phyloP scores from a whole-genome alignment of 2,113 vertebrate genomes.

The Vulpes vulpes region DNA sequence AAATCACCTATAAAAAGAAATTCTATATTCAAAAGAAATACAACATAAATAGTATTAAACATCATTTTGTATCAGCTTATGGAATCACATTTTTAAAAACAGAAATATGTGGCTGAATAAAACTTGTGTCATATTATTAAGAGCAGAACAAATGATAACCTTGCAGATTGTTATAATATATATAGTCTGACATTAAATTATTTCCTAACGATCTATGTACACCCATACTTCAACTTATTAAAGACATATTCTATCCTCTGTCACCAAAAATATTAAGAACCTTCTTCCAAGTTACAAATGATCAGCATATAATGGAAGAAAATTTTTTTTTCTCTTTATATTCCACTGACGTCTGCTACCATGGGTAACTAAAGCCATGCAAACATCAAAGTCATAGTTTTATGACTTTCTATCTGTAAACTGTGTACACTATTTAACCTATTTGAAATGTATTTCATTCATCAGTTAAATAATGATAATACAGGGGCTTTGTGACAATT shows the following conservation, averaged over 20 bases:
- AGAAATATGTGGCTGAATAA: conserved; percentile 16
- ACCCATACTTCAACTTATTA: not conserved
- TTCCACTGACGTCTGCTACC: conserved; percentile 4
- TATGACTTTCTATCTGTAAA: not conserved
- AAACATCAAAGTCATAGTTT: not conserved
- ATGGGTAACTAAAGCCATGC: not conserved
- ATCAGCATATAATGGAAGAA: not conserved
- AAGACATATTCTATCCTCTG: not conserved
- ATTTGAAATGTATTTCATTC: not conserved
- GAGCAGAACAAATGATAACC: not conserved
- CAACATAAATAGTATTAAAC: not conserved
- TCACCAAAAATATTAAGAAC: not conserved
- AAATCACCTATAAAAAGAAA: not conserved
- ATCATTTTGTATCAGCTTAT: not conserved
- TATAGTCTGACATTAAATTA: not conserved
- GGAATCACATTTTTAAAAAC: not conserved
- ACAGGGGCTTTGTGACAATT: not conserved
- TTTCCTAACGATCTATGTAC: not conserved
- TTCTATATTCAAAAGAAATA: not conserved
- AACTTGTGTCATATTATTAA: not conserved
- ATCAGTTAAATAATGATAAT: not conserved
- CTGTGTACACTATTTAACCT: not conserved
- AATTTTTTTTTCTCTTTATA: not conserved
- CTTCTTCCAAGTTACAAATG: not conserved
- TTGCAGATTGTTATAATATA: not conserved